Base-by-base conservation (phyloP, 1,140 invertebrate species). In the Sweltsa coloradensis region DNA sequence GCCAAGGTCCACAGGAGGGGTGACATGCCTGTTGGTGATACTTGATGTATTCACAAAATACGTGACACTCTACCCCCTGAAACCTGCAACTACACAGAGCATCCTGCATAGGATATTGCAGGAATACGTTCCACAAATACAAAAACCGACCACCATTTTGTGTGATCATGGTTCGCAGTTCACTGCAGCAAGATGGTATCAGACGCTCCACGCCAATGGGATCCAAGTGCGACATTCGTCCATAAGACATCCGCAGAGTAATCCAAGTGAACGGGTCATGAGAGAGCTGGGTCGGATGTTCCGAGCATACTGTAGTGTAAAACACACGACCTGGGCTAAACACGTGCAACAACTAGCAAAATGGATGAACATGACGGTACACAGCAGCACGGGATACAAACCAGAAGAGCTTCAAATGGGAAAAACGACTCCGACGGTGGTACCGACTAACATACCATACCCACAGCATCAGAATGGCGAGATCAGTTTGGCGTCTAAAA, bases 251-350 rank as follows among this genome's bases (percentile, higher is more conserved):
- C n/a, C 41, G 4, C 18, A 42, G 25, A 4, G 4, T 4, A 42
- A 42, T 24, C 41, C 41, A 5, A 14, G 4, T 42, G 23, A 42
- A 23, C 18, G 41, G n/a, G 19, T 14, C 41, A 42, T 21, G 18
- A 5, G 41, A 23, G 41, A 42, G n/a, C 19, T 42, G 5, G 49
- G 53, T 5, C 22, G 43, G 25, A 42, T 45, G 37, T 49, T 49
- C 24, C 16, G 50, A 9, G 43, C 53, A 3, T 49, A 47, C 41
- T 55, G 53, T 34, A 21, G 24, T 1, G 36, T 45, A 0, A 14
- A 48, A 2, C 51, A 53, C 26, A 49, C 36, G 19, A 3, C 7
- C 5, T 37, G 36, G 36, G 36, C n/a, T 11, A 22, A 37, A n/a
- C 16, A 7, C 3, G n/a, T 37, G n/a, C 36, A 16, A 3, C 5